Base-by-base conservation (phyloP, 53 echinoderm and acorn worm genomes). In the Arbacia lixula region DNA sequence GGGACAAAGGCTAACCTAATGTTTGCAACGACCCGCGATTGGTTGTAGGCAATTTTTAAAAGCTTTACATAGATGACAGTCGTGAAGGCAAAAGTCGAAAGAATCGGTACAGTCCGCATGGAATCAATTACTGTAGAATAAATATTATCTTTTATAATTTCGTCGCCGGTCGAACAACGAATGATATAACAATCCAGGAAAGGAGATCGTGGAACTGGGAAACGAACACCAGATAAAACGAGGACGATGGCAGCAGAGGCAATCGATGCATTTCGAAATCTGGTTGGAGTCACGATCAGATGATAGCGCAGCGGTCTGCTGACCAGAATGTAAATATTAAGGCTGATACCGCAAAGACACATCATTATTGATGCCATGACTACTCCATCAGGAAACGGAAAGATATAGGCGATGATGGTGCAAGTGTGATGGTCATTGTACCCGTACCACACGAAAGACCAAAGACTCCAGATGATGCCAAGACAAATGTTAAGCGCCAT, bases 291-390 rank as follows among this genome's bases (percentile, higher is more conserved):
- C 4, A 64, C 64, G 35, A 64, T 64, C 29, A 64, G 25, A 17
- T 64, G 35, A 32, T 64, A 64, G 8, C 35, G 29, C 64, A 64
- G 31, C 17, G 64, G 64, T 28, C 64, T 8, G 64, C 64, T 30
- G 17, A 64, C 35, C 35, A 64, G 64, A 11, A 64, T 32, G 64
- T 64, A 34, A 24, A 33, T 9, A 35, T 64, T 64, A 10, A 64
- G 10, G 33, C 35, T 64, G 35, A 64, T 64, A 10, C 64, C 19
- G 29, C 64, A 64, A 3, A 64, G 33, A 12, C 64, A 64, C 5
- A 35, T 16, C 64, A 64, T 34, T 2, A 1, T 0, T 3, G 29
- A 5, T 3, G 35, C 35, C 4, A n/a, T 64, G 2, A n/a, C 32
- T 10, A 28, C 12, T 26, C 64, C 32, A 64, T 32, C 5, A 9